Base-by-base conservation (phyloP, 2,888 invertebrate species). In the Lordiphosa andalusiaca region DNA sequence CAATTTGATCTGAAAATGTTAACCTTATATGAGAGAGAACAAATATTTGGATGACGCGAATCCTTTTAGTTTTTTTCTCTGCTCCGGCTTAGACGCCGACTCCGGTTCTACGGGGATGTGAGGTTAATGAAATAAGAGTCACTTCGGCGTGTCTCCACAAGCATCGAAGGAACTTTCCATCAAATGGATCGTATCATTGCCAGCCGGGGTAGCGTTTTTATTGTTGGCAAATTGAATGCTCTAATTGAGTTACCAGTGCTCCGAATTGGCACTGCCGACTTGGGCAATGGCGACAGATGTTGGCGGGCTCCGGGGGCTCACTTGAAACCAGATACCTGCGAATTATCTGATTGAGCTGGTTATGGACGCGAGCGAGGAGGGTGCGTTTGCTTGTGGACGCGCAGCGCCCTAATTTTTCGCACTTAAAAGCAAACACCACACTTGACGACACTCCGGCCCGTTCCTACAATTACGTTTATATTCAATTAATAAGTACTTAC, bases 241-340 rank as follows among this genome's bases (percentile, higher is more conserved):
- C 36, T 65, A 74, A 72, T 72, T 74, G 58, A 67, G 59, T 75
- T 75, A 70, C 42, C 36, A 35, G 53, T 57, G 40, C 57, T 56
- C 46, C 25, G 36, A 62, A 41, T 48, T 54, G 35, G 48, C 30
- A 23, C 38, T 48, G 25, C 36, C 40, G 44, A 40, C 30, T 30
- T 48, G 30, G 62, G 33, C 39, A 39, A 42, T 47, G 53, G 41
- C 62, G 72, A 72, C 74, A 77, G 78, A 75, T 75, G 73, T 69
- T 63, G 49, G 21, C 25, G 36, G 49, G 44, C 12, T 53, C 53
- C 55, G n/a, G n/a, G n/a, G n/a, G 47, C 36, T 64, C 51, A 44
- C 19, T 33, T 64, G 77, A 77, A 77, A 77, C 73, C 67, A 77
- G 78, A 77, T 81, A 77, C 77, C 77, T 77, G 67, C 61, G 53